phyloP scores from a whole-genome alignment of 2,888 invertebrate species.

The Cynaeus angustus region DNA sequence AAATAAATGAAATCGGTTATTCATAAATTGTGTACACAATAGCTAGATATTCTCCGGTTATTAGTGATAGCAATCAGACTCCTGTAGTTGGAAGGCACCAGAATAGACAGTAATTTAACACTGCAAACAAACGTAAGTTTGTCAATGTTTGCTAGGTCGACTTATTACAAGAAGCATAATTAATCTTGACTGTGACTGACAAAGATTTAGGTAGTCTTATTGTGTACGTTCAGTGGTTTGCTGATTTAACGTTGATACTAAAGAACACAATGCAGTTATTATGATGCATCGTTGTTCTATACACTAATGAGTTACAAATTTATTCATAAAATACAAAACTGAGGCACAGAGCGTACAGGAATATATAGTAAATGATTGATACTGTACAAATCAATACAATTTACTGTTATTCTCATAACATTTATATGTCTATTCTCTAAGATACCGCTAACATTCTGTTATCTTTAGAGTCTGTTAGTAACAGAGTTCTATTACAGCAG shows the following conservation, averaged over 20 bases:
- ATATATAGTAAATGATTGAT: background rate
- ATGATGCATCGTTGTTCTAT: slow-evolving; percentile 20
- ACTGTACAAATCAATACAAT: background rate
- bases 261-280: slow-evolving; percentile 38
- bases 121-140: slow-evolving; percentile 58
- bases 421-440: too few relatives aligned
- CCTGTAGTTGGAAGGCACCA: slow-evolving; percentile 40
- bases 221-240: slow-evolving; percentile 31
- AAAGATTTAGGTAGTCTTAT: slow-evolving; percentile 45
- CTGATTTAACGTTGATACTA: slow-evolving; percentile 39
- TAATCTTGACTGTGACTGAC: slow-evolving; percentile 54
- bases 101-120: slow-evolving; percentile 57
- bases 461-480: too few relatives aligned
- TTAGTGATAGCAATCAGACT: slow-evolving; percentile 46
- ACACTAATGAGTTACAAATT: background rate
- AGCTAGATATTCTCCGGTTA: slow-evolving; percentile 25
- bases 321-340: background rate
- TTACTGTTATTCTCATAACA: too few relatives aligned
- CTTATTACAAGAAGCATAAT: slow-evolving; percentile 54
- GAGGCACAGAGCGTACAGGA: too few relatives aligned
- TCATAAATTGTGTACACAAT: slow-evolving; percentile 34
- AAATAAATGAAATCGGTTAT: slow-evolving; percentile 42
- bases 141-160: slow-evolving; percentile 57
- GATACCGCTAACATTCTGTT: too few relatives aligned
- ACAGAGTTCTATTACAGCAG: too few relatives aligned